Evolutionary conservation across 2,888 invertebrate genomes (phyloP).

Genomic region (Zhuqinia jingwanae): DNA sequence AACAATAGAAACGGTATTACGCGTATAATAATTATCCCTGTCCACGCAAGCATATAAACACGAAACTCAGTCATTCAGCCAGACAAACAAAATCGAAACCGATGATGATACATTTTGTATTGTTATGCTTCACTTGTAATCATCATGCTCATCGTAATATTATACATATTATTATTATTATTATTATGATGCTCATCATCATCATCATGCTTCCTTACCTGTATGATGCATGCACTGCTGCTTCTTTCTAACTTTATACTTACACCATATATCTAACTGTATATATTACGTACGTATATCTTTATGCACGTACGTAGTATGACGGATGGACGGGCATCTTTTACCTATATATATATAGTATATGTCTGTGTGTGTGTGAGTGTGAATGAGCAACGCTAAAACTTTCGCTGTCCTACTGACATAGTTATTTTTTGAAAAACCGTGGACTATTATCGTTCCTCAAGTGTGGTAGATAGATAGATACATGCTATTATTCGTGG

Average conservation of each 20-base stretch:
- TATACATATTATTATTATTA: background rate
- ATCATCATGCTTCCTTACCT: slow-evolving; percentile 7
- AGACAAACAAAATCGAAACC: no score
- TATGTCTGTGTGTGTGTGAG: slow-evolving; percentile 10
- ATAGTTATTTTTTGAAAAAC: slow-evolving; percentile 75
- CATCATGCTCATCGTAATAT: no score
- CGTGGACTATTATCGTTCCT: slow-evolving; percentile 74
- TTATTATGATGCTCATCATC: background rate
- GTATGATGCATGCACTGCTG: background rate
- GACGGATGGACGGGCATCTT: slow-evolving; percentile 12
- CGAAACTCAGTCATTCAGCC: no score
- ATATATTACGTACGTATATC: no score
- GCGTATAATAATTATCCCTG: no score
- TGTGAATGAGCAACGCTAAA: slow-evolving; percentile 74
- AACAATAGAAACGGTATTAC: no score
- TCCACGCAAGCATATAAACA: no score
- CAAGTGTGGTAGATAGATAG: slow-evolving; percentile 56
- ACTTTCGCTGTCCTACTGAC: slow-evolving; percentile 80
- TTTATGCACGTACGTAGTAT: no score
- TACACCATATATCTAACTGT: no score
- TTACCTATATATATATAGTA: background rate
- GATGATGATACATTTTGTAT: no score
- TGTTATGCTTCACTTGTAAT: no score
- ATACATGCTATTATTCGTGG: background rate
- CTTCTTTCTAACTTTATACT: no score